phyloP scores from a whole-genome alignment of 2,797 vertebrate species.

The Brachyrhaphis roseni region DNA sequence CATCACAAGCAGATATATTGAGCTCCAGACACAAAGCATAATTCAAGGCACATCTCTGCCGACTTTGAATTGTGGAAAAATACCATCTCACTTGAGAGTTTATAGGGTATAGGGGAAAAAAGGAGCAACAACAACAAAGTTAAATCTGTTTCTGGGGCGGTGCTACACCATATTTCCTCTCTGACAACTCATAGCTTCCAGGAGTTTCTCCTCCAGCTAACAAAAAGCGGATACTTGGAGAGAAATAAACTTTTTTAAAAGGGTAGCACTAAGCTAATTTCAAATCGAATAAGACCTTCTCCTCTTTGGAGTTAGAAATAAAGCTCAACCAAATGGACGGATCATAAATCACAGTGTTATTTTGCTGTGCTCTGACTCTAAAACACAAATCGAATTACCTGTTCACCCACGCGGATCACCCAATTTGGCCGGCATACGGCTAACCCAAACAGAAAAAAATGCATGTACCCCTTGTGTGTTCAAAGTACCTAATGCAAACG shows the following conservation, averaged over 20 bases:
- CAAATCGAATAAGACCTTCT: slow-evolving; percentile 51
- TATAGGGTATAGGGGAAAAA: background rate
- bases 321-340: slow-evolving; percentile 62
- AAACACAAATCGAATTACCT: slow-evolving; percentile 76
- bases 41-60: background rate
- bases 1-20: background rate
- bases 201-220: slow-evolving; percentile 10
- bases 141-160: background rate
- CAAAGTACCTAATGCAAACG: slow-evolving; percentile 35
- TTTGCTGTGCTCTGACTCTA: slow-evolving; percentile 54
- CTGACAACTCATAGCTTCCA: slow-evolving; percentile 7
- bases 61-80: slow-evolving; percentile 4
- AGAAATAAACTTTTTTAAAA: slow-evolving; percentile 12
- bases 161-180: background rate
- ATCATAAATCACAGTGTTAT: slow-evolving; percentile 74
- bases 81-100: background rate
- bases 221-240: slow-evolving; percentile 26
- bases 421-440: slow-evolving; percentile 41
- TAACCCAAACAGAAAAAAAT: background rate
- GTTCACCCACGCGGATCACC: slow-evolving; percentile 54
- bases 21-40: background rate
- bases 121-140: slow-evolving; percentile 5
- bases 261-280: slow-evolving; percentile 23
- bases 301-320: slow-evolving; percentile 49
- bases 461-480: background rate